Conservation (phyloP, 2,888 invertebrate genomes). For the Rhimphoctona megacephalus region DNA sequence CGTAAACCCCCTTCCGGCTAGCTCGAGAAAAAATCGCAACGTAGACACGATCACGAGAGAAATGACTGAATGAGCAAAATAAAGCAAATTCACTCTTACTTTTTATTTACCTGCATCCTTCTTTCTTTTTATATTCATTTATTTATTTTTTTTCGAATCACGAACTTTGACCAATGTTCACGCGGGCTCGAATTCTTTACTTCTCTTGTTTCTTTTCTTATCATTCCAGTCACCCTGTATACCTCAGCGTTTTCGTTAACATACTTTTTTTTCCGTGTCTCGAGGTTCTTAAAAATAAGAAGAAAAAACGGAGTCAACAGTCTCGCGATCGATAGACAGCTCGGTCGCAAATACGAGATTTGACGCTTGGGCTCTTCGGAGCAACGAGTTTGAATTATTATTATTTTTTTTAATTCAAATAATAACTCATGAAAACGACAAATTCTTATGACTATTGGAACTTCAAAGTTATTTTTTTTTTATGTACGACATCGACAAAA, state of each 20-base stretch:
- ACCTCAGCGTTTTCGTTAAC: constrained; percentile 60
- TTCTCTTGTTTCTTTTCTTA: constrained; percentile 29
- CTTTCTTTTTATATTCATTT: neutral
- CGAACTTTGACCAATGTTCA: constrained; percentile 29
- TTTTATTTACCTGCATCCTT: neutral
- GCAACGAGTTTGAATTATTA: neutral
- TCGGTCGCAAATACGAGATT: constrained; percentile 2
- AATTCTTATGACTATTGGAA: neutral
- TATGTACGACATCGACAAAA: neutral
- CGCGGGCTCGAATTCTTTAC: constrained; percentile 22
- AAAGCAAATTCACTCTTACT: neutral
- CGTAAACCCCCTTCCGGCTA: constrained; percentile 1
- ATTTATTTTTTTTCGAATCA: neutral
- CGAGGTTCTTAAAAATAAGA: constrained; percentile 15
- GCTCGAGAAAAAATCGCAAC: neutral
- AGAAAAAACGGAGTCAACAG: constrained; percentile 60
- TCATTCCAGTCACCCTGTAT: constrained; percentile 2
- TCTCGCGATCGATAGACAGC: constrained; percentile 51
- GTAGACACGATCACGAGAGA: constrained; percentile 10
- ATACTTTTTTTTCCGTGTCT: constrained; percentile 34
- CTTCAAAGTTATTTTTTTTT: neutral
- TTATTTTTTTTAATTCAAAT: neutral
- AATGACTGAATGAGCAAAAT: neutral
- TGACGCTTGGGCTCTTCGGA: neutral
- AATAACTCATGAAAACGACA: neutral